These are phyloP conservation scores for Scytalopus superciliaris DNA, from an alignment of 2,113 vertebrate genomes.

Conservation along the genomic window DNA sequence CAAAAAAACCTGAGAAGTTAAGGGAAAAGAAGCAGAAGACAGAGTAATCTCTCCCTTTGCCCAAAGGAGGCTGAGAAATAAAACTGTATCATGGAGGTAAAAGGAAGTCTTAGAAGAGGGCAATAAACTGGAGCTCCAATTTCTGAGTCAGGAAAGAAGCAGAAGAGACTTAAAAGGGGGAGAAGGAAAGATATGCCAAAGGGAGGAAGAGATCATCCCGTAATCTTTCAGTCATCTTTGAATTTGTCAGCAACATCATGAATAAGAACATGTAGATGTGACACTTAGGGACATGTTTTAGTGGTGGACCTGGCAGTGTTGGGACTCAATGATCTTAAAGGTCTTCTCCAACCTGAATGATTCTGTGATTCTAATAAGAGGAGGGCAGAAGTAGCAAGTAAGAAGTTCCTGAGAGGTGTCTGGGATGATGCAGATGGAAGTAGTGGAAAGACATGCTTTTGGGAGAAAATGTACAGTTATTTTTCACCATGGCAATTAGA, in stretches of 20 bases:
- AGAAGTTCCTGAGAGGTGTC: background rate
- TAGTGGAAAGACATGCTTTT: background rate
- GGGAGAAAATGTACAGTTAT: background rate
- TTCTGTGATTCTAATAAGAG: background rate
- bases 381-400: background rate
- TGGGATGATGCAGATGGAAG: background rate
- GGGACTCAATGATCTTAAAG: background rate
- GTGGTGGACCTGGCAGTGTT: background rate
- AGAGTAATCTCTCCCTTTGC: background rate
- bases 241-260: background rate
- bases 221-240: background rate
- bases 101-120: background rate
- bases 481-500: background rate
- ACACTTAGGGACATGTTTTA: background rate
- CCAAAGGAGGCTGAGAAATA: background rate
- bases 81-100: background rate
- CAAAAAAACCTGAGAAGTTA: background rate
- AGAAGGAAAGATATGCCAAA: background rate
- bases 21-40: background rate
- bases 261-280: background rate
- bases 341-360: background rate
- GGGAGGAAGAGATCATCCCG: background rate
- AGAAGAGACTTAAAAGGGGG: background rate
- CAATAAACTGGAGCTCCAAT: background rate
- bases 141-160: background rate